phyloP scores from a whole-genome alignment of 1,140 invertebrate genomes.

The Nasonia longicornis region DNA sequence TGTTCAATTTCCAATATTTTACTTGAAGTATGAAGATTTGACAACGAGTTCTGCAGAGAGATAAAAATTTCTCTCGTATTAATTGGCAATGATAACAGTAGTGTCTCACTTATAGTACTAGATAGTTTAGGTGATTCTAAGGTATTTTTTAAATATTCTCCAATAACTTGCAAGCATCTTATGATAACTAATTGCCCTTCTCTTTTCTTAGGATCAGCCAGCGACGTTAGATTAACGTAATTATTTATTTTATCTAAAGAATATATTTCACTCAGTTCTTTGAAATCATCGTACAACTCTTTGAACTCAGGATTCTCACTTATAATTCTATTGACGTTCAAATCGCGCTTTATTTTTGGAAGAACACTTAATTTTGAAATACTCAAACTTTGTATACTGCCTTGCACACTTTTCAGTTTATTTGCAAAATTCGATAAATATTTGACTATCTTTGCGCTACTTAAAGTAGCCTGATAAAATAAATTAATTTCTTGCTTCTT shows the following conservation, averaged over 20 bases:
- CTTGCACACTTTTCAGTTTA: neutral
- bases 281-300: constrained; percentile 30
- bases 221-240: neutral
- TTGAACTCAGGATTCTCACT: constrained; percentile 9
- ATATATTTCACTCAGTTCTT: constrained; percentile 17
- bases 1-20: constrained; percentile 27
- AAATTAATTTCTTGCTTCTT: constrained; percentile 16
- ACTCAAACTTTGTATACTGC: neutral
- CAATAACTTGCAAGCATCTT: constrained; percentile 20
- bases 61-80: constrained; percentile 20
- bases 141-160: constrained; percentile 27
- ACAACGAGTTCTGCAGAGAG: constrained; percentile 5
- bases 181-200: constrained; percentile 20
- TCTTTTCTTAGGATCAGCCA: constrained; percentile 3
- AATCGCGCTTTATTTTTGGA: constrained; percentile 17
- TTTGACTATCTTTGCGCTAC: neutral
- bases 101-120: neutral
- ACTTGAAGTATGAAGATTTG: neutral
- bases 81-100: constrained; percentile 22
- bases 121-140: constrained; percentile 23
- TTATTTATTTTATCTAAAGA: constrained; percentile 21
- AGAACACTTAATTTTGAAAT: neutral
- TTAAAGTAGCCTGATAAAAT: constrained; percentile 18
- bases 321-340: constrained; percentile 2
- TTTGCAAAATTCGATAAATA: constrained; percentile 30